Evolutionary conservation across 2,888 invertebrate species (phyloP).

Genomic region (Ommatoiulus sabulosus): DNA sequence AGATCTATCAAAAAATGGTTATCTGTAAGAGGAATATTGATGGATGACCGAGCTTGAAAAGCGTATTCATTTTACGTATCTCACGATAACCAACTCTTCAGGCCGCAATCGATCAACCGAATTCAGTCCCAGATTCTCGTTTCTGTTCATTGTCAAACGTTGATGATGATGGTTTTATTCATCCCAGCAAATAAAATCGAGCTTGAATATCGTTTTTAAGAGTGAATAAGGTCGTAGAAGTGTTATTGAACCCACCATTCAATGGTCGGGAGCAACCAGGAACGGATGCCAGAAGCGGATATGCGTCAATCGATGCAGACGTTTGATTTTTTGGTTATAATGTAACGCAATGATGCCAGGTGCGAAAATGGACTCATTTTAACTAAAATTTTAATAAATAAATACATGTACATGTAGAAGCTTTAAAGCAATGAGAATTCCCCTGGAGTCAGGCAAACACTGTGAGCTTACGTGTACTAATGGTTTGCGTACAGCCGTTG

Average conservation of each 20-base stretch:
- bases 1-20: not conserved
- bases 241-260: not conserved
- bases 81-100: not conserved
- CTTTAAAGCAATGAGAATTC: too few relatives aligned
- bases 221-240: conserved; percentile 18
- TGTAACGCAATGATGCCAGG: not conserved
- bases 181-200: not conserved
- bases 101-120: not conserved
- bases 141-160: not conserved
- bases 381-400: not conserved
- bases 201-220: not conserved
- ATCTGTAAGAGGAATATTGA: not conserved
- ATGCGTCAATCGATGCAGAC: not conserved
- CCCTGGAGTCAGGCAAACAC: not conserved
- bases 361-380: not conserved
- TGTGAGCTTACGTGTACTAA: not conserved
- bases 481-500: not conserved
- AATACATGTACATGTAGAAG: not conserved
- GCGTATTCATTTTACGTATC: not conserved
- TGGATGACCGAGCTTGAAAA: not conserved
- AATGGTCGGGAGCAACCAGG: not conserved
- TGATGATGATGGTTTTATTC: conserved; percentile 5
- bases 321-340: not conserved
- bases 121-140: not conserved
- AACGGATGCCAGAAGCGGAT: not conserved